phyloP scores from a whole-genome alignment of 2,888 invertebrate species.

The Busseola fusca region DNA sequence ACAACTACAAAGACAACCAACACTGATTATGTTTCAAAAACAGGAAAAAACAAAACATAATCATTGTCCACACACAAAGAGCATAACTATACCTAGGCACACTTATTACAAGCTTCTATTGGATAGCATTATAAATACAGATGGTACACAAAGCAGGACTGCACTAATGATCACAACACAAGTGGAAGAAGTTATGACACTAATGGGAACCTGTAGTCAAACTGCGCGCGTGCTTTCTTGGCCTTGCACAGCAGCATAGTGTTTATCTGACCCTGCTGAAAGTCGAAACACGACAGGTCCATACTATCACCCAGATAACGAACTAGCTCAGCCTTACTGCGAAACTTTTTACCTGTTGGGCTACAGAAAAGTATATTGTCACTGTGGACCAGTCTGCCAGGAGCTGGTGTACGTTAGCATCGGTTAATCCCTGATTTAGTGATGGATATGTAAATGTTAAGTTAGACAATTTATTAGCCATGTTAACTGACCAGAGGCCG shows the following conservation, averaged over 20 bases:
- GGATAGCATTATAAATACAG: slow-evolving; percentile 69
- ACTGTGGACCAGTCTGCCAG: slow-evolving; percentile 67
- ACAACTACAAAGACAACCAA: slow-evolving; percentile 50
- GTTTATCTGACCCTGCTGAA: slow-evolving; percentile 93
- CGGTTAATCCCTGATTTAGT: slow-evolving; percentile 73
- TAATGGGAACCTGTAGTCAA: slow-evolving; percentile 91
- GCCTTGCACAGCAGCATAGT: slow-evolving; percentile 91
- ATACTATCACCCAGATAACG: slow-evolving; percentile 93
- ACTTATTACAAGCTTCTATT: slow-evolving; percentile 73
- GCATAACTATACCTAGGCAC: slow-evolving; percentile 65
- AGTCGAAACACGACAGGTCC: slow-evolving; percentile 95
- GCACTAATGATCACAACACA: slow-evolving; percentile 88
- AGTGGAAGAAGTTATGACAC: slow-evolving; percentile 82
- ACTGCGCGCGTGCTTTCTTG: slow-evolving; percentile 91
- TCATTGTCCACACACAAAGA: slow-evolving; percentile 55
- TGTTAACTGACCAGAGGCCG: slow-evolving; percentile 56
- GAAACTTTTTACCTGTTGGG: slow-evolving; percentile 94
- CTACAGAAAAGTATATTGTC: slow-evolving; percentile 89
- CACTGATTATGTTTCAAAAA: slow-evolving; percentile 61
- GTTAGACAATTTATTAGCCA: slow-evolving; percentile 67
- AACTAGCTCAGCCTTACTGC: slow-evolving; percentile 94
- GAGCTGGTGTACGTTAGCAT: slow-evolving; percentile 62
- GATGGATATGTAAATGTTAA: slow-evolving; percentile 69
- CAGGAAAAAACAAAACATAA: slow-evolving; percentile 52
- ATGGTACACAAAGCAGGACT: slow-evolving; percentile 81